Conservation (phyloP, 1,140 invertebrate genomes). For the Eupeodes corollae region DNA sequence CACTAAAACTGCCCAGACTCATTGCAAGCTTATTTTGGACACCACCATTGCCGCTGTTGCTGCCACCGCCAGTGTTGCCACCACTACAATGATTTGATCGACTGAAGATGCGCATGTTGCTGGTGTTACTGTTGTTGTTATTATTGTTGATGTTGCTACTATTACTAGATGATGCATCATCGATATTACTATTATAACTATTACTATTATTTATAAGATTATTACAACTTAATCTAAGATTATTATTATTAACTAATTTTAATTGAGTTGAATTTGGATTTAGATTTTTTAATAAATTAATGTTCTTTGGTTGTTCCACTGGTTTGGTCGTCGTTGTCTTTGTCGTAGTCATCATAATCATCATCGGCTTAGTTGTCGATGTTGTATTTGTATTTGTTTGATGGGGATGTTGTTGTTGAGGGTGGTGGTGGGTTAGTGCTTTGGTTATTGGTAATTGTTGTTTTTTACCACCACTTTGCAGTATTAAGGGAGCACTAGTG, state of each 20-base stretch:
- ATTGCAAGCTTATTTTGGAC: constrained; percentile 7
- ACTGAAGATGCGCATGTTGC: not conserved
- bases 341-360: not conserved
- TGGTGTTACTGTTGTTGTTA: constrained; percentile 1
- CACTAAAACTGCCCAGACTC: constrained; percentile 10
- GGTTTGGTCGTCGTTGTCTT: constrained; percentile 23
- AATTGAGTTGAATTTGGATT: constrained; percentile 17
- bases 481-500: too few species aligned
- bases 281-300: constrained; percentile 24
- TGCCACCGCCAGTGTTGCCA: too few species aligned
- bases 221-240: not conserved
- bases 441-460: too few species aligned
- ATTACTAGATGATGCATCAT: not conserved
- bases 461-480: too few species aligned
- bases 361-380: not conserved
- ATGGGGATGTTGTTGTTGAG: not conserved
- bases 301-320: constrained; percentile 38
- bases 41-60: too few species aligned
- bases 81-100: too few species aligned
- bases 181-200: not conserved
- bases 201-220: constrained; percentile 1
- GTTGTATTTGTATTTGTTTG: not conserved
- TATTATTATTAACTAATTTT: constrained; percentile 5
- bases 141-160: not conserved
- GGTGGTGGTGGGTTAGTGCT: too few species aligned